A percentile compares a stretch with the other conserved stretches of the same genome.
These are phyloP conservation scores for Temnothorax curvispinosus DNA, from an alignment of 1,140 invertebrate genomes.

Conservation along the genomic window DNA sequence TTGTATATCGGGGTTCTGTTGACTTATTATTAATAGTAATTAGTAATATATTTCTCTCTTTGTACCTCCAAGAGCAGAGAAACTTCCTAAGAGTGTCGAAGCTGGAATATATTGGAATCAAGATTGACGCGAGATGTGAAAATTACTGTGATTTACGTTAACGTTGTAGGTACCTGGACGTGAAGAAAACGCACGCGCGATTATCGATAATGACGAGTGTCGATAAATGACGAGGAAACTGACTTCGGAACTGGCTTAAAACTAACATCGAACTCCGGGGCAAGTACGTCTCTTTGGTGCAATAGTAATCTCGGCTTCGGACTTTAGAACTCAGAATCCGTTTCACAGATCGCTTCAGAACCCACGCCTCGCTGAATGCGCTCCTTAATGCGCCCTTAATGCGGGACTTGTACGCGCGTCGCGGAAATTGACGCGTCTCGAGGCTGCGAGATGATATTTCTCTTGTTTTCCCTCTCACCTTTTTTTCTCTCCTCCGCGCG, in stretches of 20 bases:
- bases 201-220: slow-evolving; percentile 32
- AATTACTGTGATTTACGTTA: background rate
- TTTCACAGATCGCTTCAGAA: slow-evolving; percentile 39
- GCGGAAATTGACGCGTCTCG: slow-evolving; percentile 68
- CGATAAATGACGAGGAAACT: slow-evolving; percentile 13
- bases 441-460: slow-evolving; percentile 56
- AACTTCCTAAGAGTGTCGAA: background rate
- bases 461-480: slow-evolving; percentile 21
- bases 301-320: slow-evolving; percentile 49
- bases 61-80: background rate
- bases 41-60: background rate
- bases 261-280: slow-evolving; percentile 5
- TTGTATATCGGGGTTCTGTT: too few species aligned
- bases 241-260: slow-evolving; percentile 2
- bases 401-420: slow-evolving; percentile 48
- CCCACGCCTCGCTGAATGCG: slow-evolving; percentile 24
- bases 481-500: slow-evolving; percentile 34
- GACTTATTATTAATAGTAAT: too few species aligned
- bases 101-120: background rate
- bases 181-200: background rate
- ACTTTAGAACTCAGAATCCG: slow-evolving; percentile 51
- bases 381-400: slow-evolving; percentile 65
- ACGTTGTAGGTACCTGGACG: background rate
- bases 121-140: background rate
- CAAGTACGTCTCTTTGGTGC: slow-evolving; percentile 3